phyloP scores from a whole-genome alignment of 2,113 vertebrate species.

The Leptocoma aspasia region DNA sequence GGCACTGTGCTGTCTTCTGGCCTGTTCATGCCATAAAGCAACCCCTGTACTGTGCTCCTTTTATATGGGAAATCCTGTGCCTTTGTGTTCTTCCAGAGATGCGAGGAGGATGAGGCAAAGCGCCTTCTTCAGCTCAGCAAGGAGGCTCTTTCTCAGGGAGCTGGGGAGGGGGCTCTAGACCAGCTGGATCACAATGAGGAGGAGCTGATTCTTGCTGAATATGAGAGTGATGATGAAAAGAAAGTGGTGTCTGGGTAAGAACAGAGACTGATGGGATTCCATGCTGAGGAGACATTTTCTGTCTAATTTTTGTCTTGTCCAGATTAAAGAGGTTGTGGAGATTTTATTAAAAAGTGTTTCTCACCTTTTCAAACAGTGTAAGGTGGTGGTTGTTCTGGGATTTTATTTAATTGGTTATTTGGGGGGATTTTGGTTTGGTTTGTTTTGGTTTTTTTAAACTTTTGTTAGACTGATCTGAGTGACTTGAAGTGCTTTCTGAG shows the following conservation, averaged over 20 bases:
- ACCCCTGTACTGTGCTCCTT: not conserved
- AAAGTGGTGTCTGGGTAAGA: conserved; percentile 65
- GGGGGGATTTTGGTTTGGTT: not conserved
- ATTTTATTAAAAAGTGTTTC: not conserved
- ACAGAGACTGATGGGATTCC: not conserved
- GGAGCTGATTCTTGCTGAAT: conserved; percentile 87
- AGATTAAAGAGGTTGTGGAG: not conserved
- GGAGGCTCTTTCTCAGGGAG: conserved; percentile 60
- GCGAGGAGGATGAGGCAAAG: conserved; percentile 82
- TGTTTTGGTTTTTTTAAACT: not conserved
- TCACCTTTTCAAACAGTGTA: not conserved
- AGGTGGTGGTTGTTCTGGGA: not conserved
- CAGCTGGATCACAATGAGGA: conserved; percentile 78
- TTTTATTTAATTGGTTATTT: not conserved
- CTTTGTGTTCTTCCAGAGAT: conserved; percentile 65
- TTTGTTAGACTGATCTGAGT: not conserved
- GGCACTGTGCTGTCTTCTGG: not conserved
- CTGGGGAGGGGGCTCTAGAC: not conserved
- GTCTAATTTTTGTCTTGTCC: not conserved
- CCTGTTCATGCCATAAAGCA: not conserved
- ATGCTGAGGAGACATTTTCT: not conserved
- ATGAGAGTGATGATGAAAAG: conserved; percentile 91
- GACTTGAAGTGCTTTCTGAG: not conserved
- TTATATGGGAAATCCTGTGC: not conserved
- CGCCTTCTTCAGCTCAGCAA: conserved; percentile 83